phyloP scores from a whole-genome alignment of 2,113 vertebrate genomes.

The Oophaga pumilio region DNA sequence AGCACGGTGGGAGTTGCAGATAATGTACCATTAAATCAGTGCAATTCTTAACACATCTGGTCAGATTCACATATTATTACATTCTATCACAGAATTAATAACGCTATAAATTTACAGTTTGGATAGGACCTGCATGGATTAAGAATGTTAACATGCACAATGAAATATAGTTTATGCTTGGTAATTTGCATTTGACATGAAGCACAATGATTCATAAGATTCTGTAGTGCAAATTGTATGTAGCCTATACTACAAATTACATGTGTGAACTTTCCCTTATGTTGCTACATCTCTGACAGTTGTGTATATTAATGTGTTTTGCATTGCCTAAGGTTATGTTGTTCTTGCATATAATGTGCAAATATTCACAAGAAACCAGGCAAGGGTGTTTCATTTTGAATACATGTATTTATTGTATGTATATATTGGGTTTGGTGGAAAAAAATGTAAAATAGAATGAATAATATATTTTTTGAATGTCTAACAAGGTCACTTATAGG shows the following conservation, averaged over 20 bases:
- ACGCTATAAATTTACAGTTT: not conserved
- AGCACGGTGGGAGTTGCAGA: not conserved
- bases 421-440: not conserved
- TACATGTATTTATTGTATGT: not conserved
- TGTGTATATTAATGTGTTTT: conserved; percentile 7
- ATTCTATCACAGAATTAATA: not conserved
- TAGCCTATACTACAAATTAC: conserved; percentile 2
- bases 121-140: not conserved
- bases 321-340: conserved; percentile 15
- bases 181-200: not conserved
- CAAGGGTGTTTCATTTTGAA: conserved; percentile 28
- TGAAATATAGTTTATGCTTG: not conserved
- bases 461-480: not conserved
- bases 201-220: not conserved
- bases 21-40: not conserved
- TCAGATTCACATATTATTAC: not conserved
- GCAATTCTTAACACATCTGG: not conserved
- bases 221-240: not conserved
- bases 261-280: conserved; percentile 13
- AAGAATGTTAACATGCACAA: not conserved
- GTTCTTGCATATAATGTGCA: conserved; percentile 2
- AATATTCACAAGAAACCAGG: conserved; percentile 25
- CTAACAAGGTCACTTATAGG: not conserved
- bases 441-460: not conserved
- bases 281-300: not conserved